Evolutionary conservation across 2,888 invertebrate species (phyloP).

Genomic region (Cerastoderma edule): DNA sequence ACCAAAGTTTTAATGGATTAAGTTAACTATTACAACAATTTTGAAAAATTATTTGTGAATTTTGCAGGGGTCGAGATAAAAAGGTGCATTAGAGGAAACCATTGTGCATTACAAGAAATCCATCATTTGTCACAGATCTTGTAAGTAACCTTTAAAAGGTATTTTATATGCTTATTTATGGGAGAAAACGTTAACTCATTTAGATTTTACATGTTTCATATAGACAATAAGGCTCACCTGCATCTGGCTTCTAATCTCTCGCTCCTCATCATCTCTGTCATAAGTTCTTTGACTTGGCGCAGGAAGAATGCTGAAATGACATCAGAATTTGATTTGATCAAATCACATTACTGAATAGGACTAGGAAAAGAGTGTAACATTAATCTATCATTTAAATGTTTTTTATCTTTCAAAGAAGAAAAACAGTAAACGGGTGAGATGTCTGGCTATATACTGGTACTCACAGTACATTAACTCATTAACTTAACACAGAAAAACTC

Average conservation of each 20-base stretch:
- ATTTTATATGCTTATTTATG: not conserved
- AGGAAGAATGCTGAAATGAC: constrained; percentile 90
- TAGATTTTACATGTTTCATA: not conserved
- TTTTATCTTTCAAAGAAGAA: too few species aligned
- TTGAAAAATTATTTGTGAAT: not conserved
- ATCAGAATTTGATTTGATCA: too few species aligned
- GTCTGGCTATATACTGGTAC: too few species aligned
- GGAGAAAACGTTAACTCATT: not conserved
- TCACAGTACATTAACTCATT: too few species aligned
- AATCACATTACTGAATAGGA: too few species aligned
- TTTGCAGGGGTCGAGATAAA: not conserved
- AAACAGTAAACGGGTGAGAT: too few species aligned
- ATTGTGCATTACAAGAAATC: not conserved
- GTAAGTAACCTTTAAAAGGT: not conserved
- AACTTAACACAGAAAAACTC: too few species aligned
- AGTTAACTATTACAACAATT: too few species aligned
- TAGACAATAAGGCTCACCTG: constrained; percentile 64
- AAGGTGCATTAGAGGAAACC: not conserved
- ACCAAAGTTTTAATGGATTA: too few species aligned
- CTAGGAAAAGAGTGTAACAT: too few species aligned
- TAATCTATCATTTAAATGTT: too few species aligned
- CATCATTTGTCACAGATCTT: not conserved
- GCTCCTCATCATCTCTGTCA: constrained; percentile 94
- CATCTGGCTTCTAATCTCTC: constrained; percentile 83
- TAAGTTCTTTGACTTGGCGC: constrained; percentile 93